phyloP scores from a whole-genome alignment of 2,888 invertebrate genomes.

The Amiota minor region DNA sequence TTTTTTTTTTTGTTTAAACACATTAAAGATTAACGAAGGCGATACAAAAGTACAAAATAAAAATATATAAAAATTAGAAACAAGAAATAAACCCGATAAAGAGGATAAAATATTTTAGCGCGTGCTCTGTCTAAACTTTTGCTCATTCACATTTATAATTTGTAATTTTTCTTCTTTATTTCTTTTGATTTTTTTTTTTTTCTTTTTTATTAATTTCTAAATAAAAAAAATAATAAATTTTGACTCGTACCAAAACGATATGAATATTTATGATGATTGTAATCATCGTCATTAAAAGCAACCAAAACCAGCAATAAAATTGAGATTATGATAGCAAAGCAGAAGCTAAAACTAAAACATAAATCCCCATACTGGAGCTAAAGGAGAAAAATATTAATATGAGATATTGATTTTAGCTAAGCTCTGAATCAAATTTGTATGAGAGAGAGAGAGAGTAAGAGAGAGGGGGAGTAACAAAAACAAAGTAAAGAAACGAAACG shows the following conservation, averaged over 20 bases:
- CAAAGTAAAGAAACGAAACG: background rate
- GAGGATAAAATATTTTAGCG: background rate
- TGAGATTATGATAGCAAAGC: no score
- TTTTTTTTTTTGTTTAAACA: no score
- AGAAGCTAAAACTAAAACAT: no score
- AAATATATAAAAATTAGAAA: background rate
- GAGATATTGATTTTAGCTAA: no score
- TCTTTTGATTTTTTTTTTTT: background rate
- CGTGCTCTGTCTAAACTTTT: background rate
- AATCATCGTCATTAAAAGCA: no score
- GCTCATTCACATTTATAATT: background rate
- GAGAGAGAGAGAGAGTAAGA: no score
- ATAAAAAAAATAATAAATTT: background rate
- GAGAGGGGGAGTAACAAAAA: no score
- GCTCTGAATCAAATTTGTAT: no score
- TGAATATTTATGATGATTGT: background rate
- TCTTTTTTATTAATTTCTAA: background rate
- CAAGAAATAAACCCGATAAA: background rate
- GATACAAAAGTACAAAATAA: background rate
- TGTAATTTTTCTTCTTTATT: background rate
- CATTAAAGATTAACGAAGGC: conserved; percentile 12
- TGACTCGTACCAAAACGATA: background rate
- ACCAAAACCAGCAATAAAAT: no score
- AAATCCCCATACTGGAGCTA: no score
- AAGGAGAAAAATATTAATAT: no score